Evolutionary conservation across 2,888 invertebrate genomes (phyloP).

Genomic region (Chrysomela aeneicollis): DNA sequence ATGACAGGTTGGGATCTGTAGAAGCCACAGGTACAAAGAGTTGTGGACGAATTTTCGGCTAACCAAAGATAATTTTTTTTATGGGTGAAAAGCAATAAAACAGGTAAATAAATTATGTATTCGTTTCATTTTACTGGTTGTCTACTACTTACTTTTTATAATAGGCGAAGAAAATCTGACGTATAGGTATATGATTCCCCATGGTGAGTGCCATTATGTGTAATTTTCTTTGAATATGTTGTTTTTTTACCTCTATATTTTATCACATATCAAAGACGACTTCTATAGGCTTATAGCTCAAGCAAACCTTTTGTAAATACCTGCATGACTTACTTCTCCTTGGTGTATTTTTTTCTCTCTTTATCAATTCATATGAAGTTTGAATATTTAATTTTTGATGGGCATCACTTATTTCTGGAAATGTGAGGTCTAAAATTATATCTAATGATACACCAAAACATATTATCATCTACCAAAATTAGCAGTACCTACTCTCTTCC

Average conservation of each 20-base stretch:
- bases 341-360: too few species aligned
- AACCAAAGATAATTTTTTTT: constrained; percentile 49
- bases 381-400: background rate
- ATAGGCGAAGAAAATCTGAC: too few species aligned
- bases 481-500: constrained; percentile 4
- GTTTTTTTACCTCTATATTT: too few species aligned
- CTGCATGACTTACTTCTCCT: too few species aligned
- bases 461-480: constrained; percentile 3
- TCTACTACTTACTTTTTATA: background rate
- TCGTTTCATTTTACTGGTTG: background rate
- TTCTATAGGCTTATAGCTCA: too few species aligned
- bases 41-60: constrained; percentile 37
- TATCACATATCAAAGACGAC: too few species aligned
- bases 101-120: background rate
- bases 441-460: constrained; percentile 10
- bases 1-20: constrained; percentile 36
- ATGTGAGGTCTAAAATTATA: constrained; percentile 12
- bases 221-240: too few species aligned
- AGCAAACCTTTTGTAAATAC: too few species aligned
- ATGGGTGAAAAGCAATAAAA: constrained; percentile 29
- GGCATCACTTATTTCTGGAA: constrained; percentile 3
- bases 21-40: constrained; percentile 37
- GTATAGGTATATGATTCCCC: too few species aligned
- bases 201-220: too few species aligned
- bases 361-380: too few species aligned